Evolutionary conservation across 2,888 invertebrate species (phyloP).

Genomic region (Lithophane semibrunnea): DNA sequence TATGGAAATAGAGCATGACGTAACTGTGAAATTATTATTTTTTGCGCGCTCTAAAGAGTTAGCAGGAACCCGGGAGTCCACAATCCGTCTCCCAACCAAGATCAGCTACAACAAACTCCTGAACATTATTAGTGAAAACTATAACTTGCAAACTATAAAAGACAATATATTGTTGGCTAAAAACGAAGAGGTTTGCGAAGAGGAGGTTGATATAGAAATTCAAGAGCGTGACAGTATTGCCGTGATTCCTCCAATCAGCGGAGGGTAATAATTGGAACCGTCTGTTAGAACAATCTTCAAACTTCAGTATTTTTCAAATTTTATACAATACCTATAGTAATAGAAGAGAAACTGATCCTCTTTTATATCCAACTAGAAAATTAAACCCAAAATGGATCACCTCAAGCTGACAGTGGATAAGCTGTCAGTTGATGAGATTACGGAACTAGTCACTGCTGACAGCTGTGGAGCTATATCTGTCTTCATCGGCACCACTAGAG

Average conservation of each 20-base stretch:
- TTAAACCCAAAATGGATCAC: conserved; percentile 91
- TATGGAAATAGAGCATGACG: conserved; percentile 86
- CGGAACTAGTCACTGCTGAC: conserved; percentile 92
- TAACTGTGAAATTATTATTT: conserved; percentile 94
- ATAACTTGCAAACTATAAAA: conserved; percentile 92
- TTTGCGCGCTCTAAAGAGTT: conserved; percentile 97
- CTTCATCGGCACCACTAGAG: conserved; percentile 97
- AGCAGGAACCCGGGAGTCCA: conserved; percentile 91
- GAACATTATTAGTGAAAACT: conserved; percentile 91
- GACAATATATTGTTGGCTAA: conserved; percentile 94
- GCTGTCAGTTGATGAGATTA: conserved; percentile 92
- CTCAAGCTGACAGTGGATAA: conserved; percentile 92
- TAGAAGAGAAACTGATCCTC: neutral
- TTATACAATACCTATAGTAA: neutral
- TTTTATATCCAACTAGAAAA: neutral
- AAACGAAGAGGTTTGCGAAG: conserved; percentile 94
- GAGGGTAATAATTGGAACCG: conserved; percentile 91
- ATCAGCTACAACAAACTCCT: conserved; percentile 91
- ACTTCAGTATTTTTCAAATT: conserved; percentile 17
- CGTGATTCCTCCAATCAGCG: conserved; percentile 98
- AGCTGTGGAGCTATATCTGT: conserved; percentile 96
- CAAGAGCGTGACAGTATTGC: conserved; percentile 95
- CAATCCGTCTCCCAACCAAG: conserved; percentile 87
- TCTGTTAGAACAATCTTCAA: neutral
- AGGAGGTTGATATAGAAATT: conserved; percentile 89